These are phyloP conservation scores for Isoperla grammatica DNA, from an alignment of 2,888 invertebrate species.

Conservation along the genomic window DNA sequence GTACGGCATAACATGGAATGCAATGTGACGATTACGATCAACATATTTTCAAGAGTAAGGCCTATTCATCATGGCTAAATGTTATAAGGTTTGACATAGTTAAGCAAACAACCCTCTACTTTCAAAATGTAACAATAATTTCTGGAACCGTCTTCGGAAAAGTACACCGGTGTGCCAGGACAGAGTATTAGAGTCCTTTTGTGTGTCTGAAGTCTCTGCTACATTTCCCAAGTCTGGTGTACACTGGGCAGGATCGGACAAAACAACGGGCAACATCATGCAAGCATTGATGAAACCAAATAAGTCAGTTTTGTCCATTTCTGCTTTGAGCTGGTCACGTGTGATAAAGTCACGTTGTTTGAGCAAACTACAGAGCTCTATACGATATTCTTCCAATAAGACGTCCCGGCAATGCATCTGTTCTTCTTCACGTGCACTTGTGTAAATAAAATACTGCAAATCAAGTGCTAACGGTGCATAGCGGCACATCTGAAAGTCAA, in stretches of 20 bases:
- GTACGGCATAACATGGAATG: no score
- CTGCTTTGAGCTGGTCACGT: not conserved
- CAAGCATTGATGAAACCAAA: constrained; percentile 19
- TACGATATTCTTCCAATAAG: constrained; percentile 10
- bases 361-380: not conserved
- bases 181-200: not conserved
- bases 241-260: constrained; percentile 13
- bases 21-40: no score
- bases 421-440: constrained; percentile 29
- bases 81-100: no score
- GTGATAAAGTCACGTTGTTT: not conserved
- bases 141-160: constrained; percentile 18
- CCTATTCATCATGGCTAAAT: no score
- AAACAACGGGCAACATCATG: constrained; percentile 20
- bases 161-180: constrained; percentile 12
- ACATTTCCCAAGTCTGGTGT: constrained; percentile 18
- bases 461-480: constrained; percentile 37
- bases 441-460: constrained; percentile 38
- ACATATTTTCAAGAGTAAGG: no score
- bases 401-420: not conserved
- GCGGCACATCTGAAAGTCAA: constrained; percentile 29
- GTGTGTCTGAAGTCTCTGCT: not conserved
- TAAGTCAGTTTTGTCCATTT: constrained; percentile 17
- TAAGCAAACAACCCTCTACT: constrained; percentile 1
- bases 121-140: constrained; percentile 5